These are phyloP conservation scores for Siniperca knerii DNA, from an alignment of 2,113 vertebrate genomes.

Conservation along the genomic window DNA sequence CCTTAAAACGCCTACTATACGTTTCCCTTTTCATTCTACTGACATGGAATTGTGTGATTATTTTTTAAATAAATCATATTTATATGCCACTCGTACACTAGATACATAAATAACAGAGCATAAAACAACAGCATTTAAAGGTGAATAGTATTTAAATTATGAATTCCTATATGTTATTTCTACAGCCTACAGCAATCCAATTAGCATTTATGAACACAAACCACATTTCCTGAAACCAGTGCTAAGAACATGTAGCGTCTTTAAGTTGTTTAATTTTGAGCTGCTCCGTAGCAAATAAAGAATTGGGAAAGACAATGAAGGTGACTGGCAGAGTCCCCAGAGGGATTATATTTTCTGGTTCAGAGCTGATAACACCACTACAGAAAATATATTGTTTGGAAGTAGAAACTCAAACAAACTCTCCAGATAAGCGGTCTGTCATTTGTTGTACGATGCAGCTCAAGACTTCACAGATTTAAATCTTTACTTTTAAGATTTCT, in stretches of 20 bases:
- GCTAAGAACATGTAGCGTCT: slow-evolving; percentile 20
- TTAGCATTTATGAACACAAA: slow-evolving; percentile 57
- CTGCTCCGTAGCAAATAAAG: slow-evolving; percentile 58
- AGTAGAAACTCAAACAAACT: slow-evolving; percentile 69
- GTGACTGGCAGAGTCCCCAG: slow-evolving; percentile 73
- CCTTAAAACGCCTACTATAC: slow-evolving; percentile 62
- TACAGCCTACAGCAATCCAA: slow-evolving; percentile 59
- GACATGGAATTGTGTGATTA: slow-evolving; percentile 31
- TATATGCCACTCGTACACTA: slow-evolving; percentile 13
- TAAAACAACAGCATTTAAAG: slow-evolving; percentile 53
- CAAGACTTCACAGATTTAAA: slow-evolving; percentile 51
- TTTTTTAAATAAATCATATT: slow-evolving; percentile 44
- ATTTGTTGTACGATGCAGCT: slow-evolving; percentile 46
- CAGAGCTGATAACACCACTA: slow-evolving; percentile 65
- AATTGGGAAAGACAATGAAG: slow-evolving; percentile 68
- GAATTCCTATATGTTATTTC: slow-evolving; percentile 63
- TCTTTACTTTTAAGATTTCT: slow-evolving; percentile 45
- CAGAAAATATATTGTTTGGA: slow-evolving; percentile 52
- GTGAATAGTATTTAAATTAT: slow-evolving; percentile 51
- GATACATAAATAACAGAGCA: slow-evolving; percentile 54
- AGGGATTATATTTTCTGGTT: slow-evolving; percentile 71
- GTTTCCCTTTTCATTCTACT: slow-evolving; percentile 44
- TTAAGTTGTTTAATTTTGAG: slow-evolving; percentile 54
- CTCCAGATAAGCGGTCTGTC: slow-evolving; percentile 61
- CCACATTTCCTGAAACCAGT: slow-evolving; percentile 17